Evolutionary conservation across 1,140 invertebrate genomes (phyloP).

Genomic region (Papilio machaon): DNA sequence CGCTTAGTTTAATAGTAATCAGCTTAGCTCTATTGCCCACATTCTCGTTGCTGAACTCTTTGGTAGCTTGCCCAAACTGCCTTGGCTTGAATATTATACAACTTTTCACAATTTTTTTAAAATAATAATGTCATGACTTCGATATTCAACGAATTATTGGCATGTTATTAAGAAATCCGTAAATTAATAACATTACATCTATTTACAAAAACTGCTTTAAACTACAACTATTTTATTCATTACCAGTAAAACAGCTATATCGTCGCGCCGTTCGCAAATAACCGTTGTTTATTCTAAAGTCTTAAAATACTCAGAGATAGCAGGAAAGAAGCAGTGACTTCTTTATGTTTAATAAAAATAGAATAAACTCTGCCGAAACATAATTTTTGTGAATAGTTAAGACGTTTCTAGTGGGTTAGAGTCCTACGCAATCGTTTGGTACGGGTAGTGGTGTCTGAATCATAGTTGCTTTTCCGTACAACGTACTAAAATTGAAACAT

Average conservation of each 20-base stretch:
- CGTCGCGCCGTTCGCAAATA: constrained; percentile 21
- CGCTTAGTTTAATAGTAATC: too few species aligned
- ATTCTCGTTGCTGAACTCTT: too few species aligned
- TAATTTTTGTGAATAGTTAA: constrained; percentile 21
- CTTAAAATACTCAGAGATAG: constrained; percentile 20
- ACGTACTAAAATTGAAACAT: neutral
- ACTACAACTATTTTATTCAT: neutral
- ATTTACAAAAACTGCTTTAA: neutral
- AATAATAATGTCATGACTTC: too few species aligned
- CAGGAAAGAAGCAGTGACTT: constrained; percentile 42
- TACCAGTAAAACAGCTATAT: constrained; percentile 7
- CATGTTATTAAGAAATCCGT: too few species aligned
- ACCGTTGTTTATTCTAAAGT: constrained; percentile 14
- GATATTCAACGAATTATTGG: neutral
- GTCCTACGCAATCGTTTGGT: constrained; percentile 19
- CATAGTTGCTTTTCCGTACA: constrained; percentile 2
- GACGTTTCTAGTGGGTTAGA: constrained; percentile 14
- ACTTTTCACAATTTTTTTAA: too few species aligned
- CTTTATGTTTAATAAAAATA: constrained; percentile 44
- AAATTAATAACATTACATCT: neutral
- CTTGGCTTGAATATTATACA: too few species aligned
- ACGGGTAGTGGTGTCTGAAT: neutral
- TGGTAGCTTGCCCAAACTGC: too few species aligned
- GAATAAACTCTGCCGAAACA: constrained; percentile 30
- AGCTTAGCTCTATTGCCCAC: too few species aligned